Base-by-base conservation (phyloP, 1,140 invertebrate species). In the Zaprionus capensis region DNA sequence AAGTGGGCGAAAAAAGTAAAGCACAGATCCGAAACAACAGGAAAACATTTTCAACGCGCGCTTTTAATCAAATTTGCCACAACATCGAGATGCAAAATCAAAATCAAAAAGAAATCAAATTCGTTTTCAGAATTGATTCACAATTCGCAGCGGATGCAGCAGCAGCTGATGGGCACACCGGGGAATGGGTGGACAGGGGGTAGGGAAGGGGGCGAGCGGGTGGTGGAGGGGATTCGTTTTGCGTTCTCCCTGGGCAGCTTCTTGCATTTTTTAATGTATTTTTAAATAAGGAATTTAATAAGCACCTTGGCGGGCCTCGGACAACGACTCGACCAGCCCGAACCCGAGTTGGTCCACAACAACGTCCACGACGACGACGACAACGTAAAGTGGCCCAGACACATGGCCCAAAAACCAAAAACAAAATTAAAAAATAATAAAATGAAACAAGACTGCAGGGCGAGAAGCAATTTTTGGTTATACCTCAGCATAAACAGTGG, bases 281-380 rank as follows among this genome's bases (percentile, higher is more conserved):
- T 90, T 90, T 90, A 90, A 90, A 90, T 90, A 90, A 90, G 85
- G 85, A 90, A 90, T 91, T 91, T 90, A 90, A 90, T 90, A 90
- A 90, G 85, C 85, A 90, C 85, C 85, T 90, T 90, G 85, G 81
- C 86, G 78, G 78, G 77, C 84, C 74, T 86, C 87, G 67, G 67
- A 76, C 86, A 78, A 77, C 71, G 61, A 79, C 80, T 76, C 51
- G 44, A 55, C 26, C 38, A 53, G 44, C 58, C 51, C 74, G 53
- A 34, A 28, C 66, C 67, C 67, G 62, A 49, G 76, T 76, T 82
- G 80, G 76, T 22, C 49, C 24, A 53, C 65, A 44, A 58, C 80
- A 66, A 46, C 55, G 56, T 36, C 64, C 63, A 41, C 80, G 76
- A 78, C 81, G 73, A 85, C 80, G 78, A 86, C 86, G 85, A 90